Percentiles rank a stretch among this genome's conserved stretches.
These are phyloP conservation scores for Petroica traversi DNA, from an alignment of 2,113 vertebrate species.

Conservation along the genomic window DNA sequence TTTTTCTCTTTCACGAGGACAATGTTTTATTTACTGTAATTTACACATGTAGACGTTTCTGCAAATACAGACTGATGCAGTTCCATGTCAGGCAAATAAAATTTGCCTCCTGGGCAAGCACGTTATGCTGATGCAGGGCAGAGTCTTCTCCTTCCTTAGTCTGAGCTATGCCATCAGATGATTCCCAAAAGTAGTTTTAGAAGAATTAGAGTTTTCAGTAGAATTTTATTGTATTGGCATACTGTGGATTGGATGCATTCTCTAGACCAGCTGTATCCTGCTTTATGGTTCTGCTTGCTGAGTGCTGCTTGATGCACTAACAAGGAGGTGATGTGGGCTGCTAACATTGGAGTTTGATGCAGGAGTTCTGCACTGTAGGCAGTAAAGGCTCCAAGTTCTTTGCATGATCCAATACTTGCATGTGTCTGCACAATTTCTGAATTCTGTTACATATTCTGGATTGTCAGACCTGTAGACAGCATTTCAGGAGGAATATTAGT, in stretches of 20 bases:
- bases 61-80: not conserved
- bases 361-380: not conserved
- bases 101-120: not conserved
- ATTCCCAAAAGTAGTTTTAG: not conserved
- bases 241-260: not conserved
- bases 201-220: not conserved
- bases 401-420: not conserved
- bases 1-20: not conserved
- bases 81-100: not conserved
- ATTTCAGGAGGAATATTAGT: conserved; percentile 80
- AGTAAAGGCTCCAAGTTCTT: not conserved
- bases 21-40: not conserved
- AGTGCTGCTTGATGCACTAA: not conserved
- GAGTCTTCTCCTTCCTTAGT: not conserved
- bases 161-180: not conserved
- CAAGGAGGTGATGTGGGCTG: not conserved
- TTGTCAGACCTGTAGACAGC: conserved; percentile 81
- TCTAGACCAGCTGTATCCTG: not conserved
- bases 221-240: not conserved
- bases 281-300: not conserved
- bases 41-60: not conserved
- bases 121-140: not conserved
- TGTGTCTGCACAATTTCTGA: conserved; percentile 37
- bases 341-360: not conserved
- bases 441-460: conserved; percentile 77